phyloP scores from a whole-genome alignment of 2,888 invertebrate species.

The Chloroclysta siterata region DNA sequence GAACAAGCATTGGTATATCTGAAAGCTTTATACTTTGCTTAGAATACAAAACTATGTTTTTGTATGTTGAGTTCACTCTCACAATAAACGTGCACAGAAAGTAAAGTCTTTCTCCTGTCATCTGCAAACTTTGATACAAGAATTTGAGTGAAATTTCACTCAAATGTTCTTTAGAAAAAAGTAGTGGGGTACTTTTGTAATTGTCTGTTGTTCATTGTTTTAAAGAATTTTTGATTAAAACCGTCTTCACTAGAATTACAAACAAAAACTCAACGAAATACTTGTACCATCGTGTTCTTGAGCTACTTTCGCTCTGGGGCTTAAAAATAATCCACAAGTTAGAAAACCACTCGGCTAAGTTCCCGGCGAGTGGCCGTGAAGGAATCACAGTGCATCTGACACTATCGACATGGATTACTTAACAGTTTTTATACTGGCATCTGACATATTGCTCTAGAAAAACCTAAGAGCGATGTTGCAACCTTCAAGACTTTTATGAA shows the following conservation, averaged over 20 bases:
- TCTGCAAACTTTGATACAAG: not conserved
- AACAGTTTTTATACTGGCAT: no score
- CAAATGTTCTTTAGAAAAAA: not conserved
- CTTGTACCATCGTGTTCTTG: slow-evolving; percentile 8
- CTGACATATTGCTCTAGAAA: slow-evolving; percentile 23
- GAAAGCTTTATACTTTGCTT: not conserved
- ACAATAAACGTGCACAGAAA: not conserved
- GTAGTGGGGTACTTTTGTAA: no score
- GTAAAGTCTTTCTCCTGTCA: not conserved
- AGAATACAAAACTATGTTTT: slow-evolving; percentile 1
- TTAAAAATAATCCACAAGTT: slow-evolving; percentile 27
- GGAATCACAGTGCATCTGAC: slow-evolving; percentile 37
- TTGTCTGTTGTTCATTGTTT: not conserved
- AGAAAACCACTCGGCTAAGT: slow-evolving; percentile 35
- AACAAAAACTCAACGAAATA: no score
- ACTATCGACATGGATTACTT: slow-evolving; percentile 21
- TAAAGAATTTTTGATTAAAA: not conserved
- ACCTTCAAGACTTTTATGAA: not conserved
- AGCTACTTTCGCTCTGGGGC: slow-evolving; percentile 12
- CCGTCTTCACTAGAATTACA: not conserved
- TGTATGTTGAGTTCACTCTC: not conserved
- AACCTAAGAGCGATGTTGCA: slow-evolving; percentile 6
- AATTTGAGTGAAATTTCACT: no score
- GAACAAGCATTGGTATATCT: slow-evolving; percentile 17
- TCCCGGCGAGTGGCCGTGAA: slow-evolving; percentile 28